Base-by-base conservation (phyloP, 2,888 invertebrate species). In the Polydrusus cervinus region DNA sequence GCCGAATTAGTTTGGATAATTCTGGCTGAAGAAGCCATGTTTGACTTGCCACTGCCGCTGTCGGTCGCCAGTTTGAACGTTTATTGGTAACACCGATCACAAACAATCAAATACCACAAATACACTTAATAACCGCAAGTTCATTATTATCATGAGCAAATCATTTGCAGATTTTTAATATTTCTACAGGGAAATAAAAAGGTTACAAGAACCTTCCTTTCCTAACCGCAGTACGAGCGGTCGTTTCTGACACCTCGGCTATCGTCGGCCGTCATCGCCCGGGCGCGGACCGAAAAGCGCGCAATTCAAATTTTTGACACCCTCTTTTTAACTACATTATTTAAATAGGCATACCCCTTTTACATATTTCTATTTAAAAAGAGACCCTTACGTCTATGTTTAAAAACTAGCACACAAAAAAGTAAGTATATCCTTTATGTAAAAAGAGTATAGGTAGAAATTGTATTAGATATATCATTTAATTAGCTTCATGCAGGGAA, bases 1-100 rank as follows among this genome's bases (percentile, higher is more conserved):
- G 97, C 97, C 88, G 96, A 95, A 89, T 97, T 97, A 88, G 95
- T 95, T 91, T 96, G 96, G 89, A 97, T 94, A 89, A 95, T 96
- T 90, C 94, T 87, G 86, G 90, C 90, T 89, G 94, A 94, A 89
- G 94, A 94, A 91, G 94, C 94, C 94, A 94, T 94, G 91, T 90
- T 92, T 86, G 87, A 87, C 87, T 87, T 87, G 84, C 86, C 87
- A 84, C 87, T 86, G 83, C 86, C 86, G 83, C 86, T 86, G 84
- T 86, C 85, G 82, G 84, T 85, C 87, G 87, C 87, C 87, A 87
- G 87, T 86, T 87, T 87, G 87, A 85, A 82, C 80, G 81, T 81
- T 81, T 82, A 78, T 80, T 80, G 79, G 40, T 77, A 49, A 68
- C 72, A 61, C 69, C 83, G 82, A 84, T 80, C 81, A 80, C 81